A percentile compares a stretch with the other conserved stretches of the same genome.
phyloP scores from a whole-genome alignment of 2,797 vertebrate species.

The Hyperoplus lanceolatus region DNA sequence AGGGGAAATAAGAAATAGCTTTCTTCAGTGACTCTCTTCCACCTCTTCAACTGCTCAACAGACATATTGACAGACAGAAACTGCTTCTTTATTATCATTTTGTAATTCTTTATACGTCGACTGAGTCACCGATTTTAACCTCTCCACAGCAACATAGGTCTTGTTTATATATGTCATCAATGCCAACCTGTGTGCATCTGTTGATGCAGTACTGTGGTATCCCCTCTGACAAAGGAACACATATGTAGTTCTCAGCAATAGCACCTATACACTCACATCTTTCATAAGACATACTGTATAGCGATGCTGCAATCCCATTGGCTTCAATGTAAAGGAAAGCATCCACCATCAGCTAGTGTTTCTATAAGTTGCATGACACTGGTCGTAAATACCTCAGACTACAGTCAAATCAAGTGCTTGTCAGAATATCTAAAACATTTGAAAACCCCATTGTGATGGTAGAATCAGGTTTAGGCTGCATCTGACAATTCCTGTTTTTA shows the following conservation, averaged over 20 bases:
- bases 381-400: not conserved
- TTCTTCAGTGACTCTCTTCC: constrained; percentile 25
- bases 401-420: not conserved
- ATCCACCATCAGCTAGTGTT: not conserved
- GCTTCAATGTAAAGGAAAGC: not conserved
- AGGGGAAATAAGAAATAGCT: constrained; percentile 31
- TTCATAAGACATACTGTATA: not conserved
- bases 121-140: constrained; percentile 24
- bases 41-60: constrained; percentile 13
- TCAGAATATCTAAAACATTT: not conserved
- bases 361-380: not conserved
- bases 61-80: constrained; percentile 4
- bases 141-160: not conserved
- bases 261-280: not conserved
- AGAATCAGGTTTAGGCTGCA: not conserved
- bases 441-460: not conserved
- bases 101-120: constrained; percentile 3
- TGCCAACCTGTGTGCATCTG: not conserved
- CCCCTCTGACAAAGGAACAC: not conserved
- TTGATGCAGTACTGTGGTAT: not conserved
- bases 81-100: constrained; percentile 29
- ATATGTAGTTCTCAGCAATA: not conserved
- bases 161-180: constrained; percentile 3
- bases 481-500: no score
- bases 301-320: not conserved